Conservation (phyloP, 2,888 invertebrate genomes). For the Cosmopolites sordidus region DNA sequence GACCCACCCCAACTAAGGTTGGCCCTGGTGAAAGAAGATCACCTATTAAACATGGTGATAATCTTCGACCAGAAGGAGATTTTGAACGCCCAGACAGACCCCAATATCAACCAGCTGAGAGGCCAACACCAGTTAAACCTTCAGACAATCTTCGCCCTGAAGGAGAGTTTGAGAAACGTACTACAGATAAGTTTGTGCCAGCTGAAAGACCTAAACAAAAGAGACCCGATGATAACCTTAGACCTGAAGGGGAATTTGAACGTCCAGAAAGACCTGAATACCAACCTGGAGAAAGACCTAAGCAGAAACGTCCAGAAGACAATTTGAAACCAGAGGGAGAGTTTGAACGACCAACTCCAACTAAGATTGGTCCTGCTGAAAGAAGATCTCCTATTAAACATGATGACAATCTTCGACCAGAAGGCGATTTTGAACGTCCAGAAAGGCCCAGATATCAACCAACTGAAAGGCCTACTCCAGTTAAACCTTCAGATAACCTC, state of each 20-base stretch:
- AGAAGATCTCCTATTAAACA: slow-evolving; percentile 40
- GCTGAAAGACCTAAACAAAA: slow-evolving; percentile 51
- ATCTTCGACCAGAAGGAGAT: slow-evolving; percentile 59
- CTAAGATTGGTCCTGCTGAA: slow-evolving; percentile 37
- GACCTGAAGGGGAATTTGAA: slow-evolving; percentile 52
- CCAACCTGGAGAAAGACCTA: slow-evolving; percentile 44
- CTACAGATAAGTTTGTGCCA: slow-evolving; percentile 1
- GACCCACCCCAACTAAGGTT: slow-evolving; percentile 35
- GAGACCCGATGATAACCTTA: slow-evolving; percentile 59
- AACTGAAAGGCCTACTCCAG: slow-evolving; percentile 39
- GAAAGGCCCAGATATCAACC: slow-evolving; percentile 49
- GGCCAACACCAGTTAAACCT: slow-evolving; percentile 50
- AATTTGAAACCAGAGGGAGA: slow-evolving; percentile 49
- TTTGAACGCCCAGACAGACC: slow-evolving; percentile 48
- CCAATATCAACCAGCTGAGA: slow-evolving; percentile 50
- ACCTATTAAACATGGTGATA: slow-evolving; percentile 51
- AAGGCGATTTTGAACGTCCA: slow-evolving; percentile 50
- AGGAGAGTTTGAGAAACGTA: slow-evolving; percentile 51
- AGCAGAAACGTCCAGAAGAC: slow-evolving; percentile 48
- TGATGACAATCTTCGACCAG: slow-evolving; percentile 48
- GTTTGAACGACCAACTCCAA: slow-evolving; percentile 43
- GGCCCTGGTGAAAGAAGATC: slow-evolving; percentile 45
- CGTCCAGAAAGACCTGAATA: slow-evolving; percentile 32
- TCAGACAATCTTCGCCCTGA: slow-evolving; percentile 54
- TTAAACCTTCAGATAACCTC: slow-evolving; percentile 49